Evolutionary conservation across 2,888 invertebrate genomes (phyloP).

Genomic region (Cosmopolites sordidus): DNA sequence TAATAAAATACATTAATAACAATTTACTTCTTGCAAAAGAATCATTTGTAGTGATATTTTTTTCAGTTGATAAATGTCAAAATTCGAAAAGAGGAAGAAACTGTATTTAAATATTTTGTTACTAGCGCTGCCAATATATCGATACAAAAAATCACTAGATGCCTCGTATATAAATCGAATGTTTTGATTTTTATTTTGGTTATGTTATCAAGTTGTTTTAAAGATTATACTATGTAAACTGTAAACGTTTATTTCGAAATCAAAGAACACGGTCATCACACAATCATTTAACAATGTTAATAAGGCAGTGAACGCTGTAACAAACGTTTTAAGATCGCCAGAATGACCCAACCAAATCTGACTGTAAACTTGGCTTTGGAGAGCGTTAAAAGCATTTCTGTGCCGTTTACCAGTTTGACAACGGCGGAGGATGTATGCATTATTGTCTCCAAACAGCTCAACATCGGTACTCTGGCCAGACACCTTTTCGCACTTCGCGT

Average conservation of each 20-base stretch:
- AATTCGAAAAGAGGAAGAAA: too few species aligned
- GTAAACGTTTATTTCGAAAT: too few species aligned
- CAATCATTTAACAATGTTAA: too few species aligned
- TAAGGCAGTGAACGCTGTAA: not conserved
- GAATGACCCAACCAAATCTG: constrained; percentile 20
- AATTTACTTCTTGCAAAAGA: too few species aligned
- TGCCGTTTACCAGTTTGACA: constrained; percentile 38
- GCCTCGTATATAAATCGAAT: not conserved
- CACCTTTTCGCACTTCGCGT: constrained; percentile 74
- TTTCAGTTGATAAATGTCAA: too few species aligned
- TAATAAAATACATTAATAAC: too few species aligned
- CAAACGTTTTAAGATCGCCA: not conserved
- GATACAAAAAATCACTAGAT: not conserved
- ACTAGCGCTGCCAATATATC: too few species aligned
- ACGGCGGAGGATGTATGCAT: constrained; percentile 69
- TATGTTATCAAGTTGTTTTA: not conserved
- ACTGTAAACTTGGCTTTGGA: constrained; percentile 25
- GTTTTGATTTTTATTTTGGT: constrained; percentile 2
- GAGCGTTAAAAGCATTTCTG: constrained; percentile 29
- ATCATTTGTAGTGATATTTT: too few species aligned
- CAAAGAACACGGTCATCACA: too few species aligned
- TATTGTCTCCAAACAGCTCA: constrained; percentile 64
- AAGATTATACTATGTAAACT: too few species aligned
- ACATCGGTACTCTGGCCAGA: constrained; percentile 71
- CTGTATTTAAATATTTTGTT: too few species aligned